phyloP scores from a whole-genome alignment of 2,888 invertebrate species.

The Nectonema munidae region DNA sequence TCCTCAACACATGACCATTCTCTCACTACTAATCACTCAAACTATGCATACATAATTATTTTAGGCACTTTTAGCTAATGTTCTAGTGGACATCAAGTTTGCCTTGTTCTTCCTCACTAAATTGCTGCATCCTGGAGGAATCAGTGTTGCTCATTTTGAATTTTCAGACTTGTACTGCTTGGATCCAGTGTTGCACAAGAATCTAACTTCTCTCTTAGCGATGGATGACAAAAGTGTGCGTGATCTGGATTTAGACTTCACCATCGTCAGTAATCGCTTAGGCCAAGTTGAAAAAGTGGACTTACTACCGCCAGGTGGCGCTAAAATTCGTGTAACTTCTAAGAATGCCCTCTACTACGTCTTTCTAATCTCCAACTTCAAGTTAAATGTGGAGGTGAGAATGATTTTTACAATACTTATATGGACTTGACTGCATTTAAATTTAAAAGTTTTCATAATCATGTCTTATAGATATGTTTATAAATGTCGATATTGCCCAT shows the following conservation, averaged over 20 bases:
- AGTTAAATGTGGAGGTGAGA: constrained; percentile 44
- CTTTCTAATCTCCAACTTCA: constrained; percentile 72
- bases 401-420: neutral
- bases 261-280: neutral
- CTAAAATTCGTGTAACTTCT: constrained; percentile 55
- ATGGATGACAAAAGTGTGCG: neutral
- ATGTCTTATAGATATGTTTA: too few relatives aligned
- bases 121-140: constrained; percentile 35
- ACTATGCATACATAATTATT: constrained; percentile 16
- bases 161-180: constrained; percentile 67
- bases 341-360: constrained; percentile 80
- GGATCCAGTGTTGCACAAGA: constrained; percentile 52
- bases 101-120: constrained; percentile 78
- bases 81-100: constrained; percentile 63
- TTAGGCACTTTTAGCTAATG: constrained; percentile 64
- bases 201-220: constrained; percentile 15
- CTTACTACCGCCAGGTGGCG: constrained; percentile 36
- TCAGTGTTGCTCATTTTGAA: constrained; percentile 35
- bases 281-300: constrained; percentile 8
- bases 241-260: neutral
- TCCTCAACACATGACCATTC: too few relatives aligned
- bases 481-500: too few relatives aligned
- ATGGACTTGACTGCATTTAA: too few relatives aligned
- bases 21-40: too few relatives aligned
- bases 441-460: too few relatives aligned